These are phyloP conservation scores for Ormyrus labotus DNA, from an alignment of 2,888 invertebrate species.

Conservation along the genomic window DNA sequence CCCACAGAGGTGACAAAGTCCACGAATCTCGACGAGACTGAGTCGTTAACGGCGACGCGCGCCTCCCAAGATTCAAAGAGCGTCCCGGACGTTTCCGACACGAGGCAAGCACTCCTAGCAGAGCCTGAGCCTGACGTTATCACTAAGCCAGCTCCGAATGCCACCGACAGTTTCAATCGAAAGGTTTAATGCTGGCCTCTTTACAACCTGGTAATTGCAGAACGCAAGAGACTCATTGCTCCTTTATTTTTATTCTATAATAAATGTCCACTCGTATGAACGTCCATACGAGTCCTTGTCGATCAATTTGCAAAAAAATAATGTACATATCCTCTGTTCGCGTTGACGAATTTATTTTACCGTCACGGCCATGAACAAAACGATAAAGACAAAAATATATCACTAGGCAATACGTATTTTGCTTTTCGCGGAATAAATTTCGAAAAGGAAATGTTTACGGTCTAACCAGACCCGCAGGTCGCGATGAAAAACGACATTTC, in stretches of 20 bases:
- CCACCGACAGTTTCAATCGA: conserved; percentile 63
- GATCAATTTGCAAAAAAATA: conserved; percentile 31
- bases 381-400: conserved; percentile 31
- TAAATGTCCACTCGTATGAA: conserved; percentile 22
- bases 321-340: conserved; percentile 51
- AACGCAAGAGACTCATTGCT: conserved; percentile 13
- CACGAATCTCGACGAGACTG: conserved; percentile 70
- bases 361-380: conserved; percentile 12
- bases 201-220: conserved; percentile 56
- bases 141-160: conserved; percentile 62
- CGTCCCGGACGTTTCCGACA: conserved; percentile 65
- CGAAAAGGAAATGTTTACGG: conserved; percentile 11
- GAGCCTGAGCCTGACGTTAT: conserved; percentile 64
- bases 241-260: conserved; percentile 44
- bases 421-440: conserved; percentile 43
- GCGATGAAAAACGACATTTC: conserved; percentile 23
- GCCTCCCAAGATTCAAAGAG: conserved; percentile 52
- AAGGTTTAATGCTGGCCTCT: conserved; percentile 67
- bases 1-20: conserved; percentile 72
- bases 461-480: neutral
- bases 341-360: conserved; percentile 27
- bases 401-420: conserved; percentile 54
- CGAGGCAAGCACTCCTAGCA: conserved; percentile 65
- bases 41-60: conserved; percentile 62
- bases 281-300: conserved; percentile 1